phyloP scores from a whole-genome alignment of 92 coral and sea anemone species.

The Pocillopora grandis region DNA sequence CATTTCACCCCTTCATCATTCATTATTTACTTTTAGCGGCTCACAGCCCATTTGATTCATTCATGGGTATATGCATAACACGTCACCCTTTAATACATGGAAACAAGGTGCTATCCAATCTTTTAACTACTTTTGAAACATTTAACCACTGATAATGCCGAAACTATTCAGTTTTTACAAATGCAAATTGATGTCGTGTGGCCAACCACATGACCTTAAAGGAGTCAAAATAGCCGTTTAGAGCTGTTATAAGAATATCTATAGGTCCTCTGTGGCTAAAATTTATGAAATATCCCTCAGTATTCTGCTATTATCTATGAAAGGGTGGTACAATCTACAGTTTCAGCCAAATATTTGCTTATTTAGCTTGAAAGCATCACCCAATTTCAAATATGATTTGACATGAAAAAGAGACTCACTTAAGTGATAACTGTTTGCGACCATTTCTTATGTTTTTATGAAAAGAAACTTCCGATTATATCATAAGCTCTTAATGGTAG shows the following conservation, averaged over 20 bases:
- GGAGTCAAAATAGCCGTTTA: slow-evolving; percentile 26
- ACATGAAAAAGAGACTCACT: slow-evolving; percentile 44
- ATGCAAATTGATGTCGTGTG: slow-evolving; percentile 45
- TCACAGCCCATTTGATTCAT: too few species aligned
- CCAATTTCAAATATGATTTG: not conserved
- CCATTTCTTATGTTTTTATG: slow-evolving; percentile 30
- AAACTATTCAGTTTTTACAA: slow-evolving; percentile 26
- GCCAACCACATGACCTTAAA: slow-evolving; percentile 31
- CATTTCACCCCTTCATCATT: too few species aligned
- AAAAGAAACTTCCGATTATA: slow-evolving; percentile 15
- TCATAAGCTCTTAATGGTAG: slow-evolving; percentile 21
- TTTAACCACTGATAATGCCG: slow-evolving; percentile 29
- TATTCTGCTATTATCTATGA: slow-evolving; percentile 39
- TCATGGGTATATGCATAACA: not conserved
- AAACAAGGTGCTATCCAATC: slow-evolving; percentile 40
- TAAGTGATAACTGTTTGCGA: slow-evolving; percentile 26
- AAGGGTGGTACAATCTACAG: slow-evolving; percentile 34
- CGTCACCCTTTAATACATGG: slow-evolving; percentile 39
- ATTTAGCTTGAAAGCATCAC: not conserved
- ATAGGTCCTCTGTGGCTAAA: slow-evolving; percentile 20
- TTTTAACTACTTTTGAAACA: slow-evolving; percentile 42
- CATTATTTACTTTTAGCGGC: too few species aligned
- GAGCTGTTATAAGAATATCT: slow-evolving; percentile 24
- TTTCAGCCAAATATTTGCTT: slow-evolving; percentile 12
- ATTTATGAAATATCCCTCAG: slow-evolving; percentile 28